A percentile compares a stretch with the other conserved stretches of the same genome.
Evolutionary conservation across 2,797 vertebrate genomes (phyloP).

Genomic region (Lacerta agilis): DNA sequence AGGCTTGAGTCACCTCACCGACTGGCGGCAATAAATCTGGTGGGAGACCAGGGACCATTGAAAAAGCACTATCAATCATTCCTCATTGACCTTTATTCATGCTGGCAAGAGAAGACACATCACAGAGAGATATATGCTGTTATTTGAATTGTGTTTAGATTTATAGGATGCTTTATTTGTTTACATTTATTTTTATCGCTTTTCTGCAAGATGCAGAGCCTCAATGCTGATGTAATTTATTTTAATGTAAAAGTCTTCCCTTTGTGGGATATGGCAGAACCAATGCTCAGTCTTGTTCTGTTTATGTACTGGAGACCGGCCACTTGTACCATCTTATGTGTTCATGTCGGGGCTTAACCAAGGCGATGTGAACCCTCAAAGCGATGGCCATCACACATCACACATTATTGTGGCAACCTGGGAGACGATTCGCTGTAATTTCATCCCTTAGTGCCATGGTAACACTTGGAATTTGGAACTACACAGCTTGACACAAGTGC

Average conservation of each 20-base stretch:
- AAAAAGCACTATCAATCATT: conserved; percentile 48
- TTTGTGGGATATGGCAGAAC: background rate
- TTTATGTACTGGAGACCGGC: background rate
- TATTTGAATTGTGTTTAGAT: conserved; percentile 42
- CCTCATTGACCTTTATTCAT: conserved; percentile 33
- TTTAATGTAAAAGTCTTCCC: background rate
- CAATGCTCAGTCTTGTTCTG: background rate
- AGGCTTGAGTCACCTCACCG: conserved; percentile 44
- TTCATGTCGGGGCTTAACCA: background rate
- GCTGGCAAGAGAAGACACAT: conserved; percentile 35
- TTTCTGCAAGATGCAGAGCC: background rate
- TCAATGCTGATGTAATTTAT: background rate
- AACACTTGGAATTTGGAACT: background rate
- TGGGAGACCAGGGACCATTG: conserved; percentile 24
- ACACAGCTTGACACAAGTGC: background rate
- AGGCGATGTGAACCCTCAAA: background rate
- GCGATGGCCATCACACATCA: background rate
- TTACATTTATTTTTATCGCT: background rate
- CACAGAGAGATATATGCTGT: conserved; percentile 26
- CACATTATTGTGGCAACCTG: background rate
- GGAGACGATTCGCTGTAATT: background rate
- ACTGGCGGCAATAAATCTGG: conserved; percentile 52
- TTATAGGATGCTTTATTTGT: background rate
- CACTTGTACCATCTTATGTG: background rate
- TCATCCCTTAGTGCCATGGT: background rate